A percentile compares a stretch with the other conserved stretches of the same genome.
Evolutionary conservation across 2,113 vertebrate genomes (phyloP).

Genomic region (Balaenoptera acutorostrata): DNA sequence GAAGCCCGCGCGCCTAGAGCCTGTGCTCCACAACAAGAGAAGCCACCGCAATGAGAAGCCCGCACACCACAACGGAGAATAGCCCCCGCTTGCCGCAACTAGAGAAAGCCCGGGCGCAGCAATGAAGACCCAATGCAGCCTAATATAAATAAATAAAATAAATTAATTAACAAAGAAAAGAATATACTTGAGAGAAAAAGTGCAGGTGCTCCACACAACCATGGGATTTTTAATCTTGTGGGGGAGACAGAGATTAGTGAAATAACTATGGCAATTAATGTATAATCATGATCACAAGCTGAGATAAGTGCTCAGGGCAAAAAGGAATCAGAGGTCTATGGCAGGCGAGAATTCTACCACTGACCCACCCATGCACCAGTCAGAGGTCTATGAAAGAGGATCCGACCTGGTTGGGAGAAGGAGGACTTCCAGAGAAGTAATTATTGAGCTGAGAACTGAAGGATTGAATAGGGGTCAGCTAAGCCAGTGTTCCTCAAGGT

Average conservation of each 20-base stretch:
- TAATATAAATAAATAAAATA: too few relatives aligned
- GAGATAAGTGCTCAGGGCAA: neutral
- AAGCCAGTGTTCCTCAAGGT: neutral
- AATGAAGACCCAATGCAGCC: too few relatives aligned
- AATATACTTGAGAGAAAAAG: neutral
- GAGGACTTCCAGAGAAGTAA: neutral
- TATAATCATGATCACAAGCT: neutral
- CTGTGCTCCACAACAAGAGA: too few relatives aligned
- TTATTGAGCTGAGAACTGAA: neutral
- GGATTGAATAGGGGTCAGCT: neutral
- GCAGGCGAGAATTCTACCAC: too few relatives aligned
- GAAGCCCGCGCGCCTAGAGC: too few relatives aligned
- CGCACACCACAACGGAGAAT: rapidly evolving
- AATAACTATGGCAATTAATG: neutral
- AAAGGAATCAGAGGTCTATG: neutral
- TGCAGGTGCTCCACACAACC: neutral
- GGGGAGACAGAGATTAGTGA: neutral
- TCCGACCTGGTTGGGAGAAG: neutral
- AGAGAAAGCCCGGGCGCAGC: too few relatives aligned
- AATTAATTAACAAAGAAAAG: too few relatives aligned
- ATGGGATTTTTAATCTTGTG: neutral
- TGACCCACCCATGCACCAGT: too few relatives aligned
- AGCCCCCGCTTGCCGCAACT: too few relatives aligned
- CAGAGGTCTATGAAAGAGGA: neutral
- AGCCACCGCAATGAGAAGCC: too few relatives aligned